Base-by-base conservation (phyloP, 2,888 invertebrate species). In the Thyatira batis region DNA sequence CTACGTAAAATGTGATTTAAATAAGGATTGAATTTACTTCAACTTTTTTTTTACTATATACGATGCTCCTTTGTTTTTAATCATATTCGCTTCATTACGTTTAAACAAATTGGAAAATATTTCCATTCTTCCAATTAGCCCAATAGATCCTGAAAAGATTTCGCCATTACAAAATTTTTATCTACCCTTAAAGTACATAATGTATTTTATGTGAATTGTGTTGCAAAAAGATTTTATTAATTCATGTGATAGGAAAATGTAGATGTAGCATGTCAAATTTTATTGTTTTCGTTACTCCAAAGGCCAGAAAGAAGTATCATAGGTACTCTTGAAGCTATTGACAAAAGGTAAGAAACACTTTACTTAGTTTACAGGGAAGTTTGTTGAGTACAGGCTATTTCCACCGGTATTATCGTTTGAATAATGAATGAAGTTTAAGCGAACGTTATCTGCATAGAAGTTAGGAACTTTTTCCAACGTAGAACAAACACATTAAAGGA, bases 401-500 rank as follows among this genome's bases (percentile, higher is more conserved):
- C 48, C 25, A 48, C 27, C 48, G 48, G 48, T 27, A 28, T 48
- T 48, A 48, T 48, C 48, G 50, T 54, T 55, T 52, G 51, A 55
- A 53, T 59, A 57, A 57, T 55, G 52, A 59, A 54, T 48, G 33
- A 49, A 56, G 55, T 57, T 57, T 45, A 49, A 49, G 45, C 33
- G 28, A 55, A 44, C 27, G 61, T 59, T 76, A 77, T 78, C 73
- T 68, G 69, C 67, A 76, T 74, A 62, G 67, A 70, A 78, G 67
- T 73, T 71, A 54, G 58, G 56, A 76, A 77, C 62, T 78, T 77
- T 80, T 80, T 76, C 72, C 71, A 68, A 65, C 62, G 63, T 64
- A 80, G 82, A 84, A 87, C 85, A 86, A 87, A 88, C 86, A 85
- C 87, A 85, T 88, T 87, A 84, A 82, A 84, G 82, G 81, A 74